Conservation (phyloP, 2,797 vertebrate species). For the Nannoperca australis region DNA sequence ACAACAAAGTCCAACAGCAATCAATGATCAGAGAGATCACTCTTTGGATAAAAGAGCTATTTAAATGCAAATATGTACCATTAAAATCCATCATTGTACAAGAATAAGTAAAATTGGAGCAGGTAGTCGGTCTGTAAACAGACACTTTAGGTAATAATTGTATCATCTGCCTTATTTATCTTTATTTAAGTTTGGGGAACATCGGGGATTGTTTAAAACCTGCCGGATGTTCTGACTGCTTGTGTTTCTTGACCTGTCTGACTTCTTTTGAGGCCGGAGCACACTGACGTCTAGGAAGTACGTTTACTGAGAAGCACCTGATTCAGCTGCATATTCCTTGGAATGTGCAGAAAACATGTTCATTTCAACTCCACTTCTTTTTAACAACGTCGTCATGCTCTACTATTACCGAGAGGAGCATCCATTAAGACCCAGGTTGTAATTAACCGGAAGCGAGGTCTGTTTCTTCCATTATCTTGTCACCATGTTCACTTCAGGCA, state of each 20-base stretch:
- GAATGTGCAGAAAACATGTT: too few species aligned
- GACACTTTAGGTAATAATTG: background rate
- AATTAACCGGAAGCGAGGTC: background rate
- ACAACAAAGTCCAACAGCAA: background rate
- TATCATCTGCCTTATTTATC: background rate
- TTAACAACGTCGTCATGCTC: background rate
- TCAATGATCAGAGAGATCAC: background rate
- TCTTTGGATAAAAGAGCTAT: too few species aligned
- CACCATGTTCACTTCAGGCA: conserved; percentile 82
- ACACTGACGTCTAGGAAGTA: too few species aligned
- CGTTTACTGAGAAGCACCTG: too few species aligned
- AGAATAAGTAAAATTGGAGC: too few species aligned
- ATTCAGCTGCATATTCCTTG: too few species aligned
- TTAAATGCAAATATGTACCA: too few species aligned
- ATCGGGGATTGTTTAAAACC: background rate
- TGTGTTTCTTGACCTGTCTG: background rate
- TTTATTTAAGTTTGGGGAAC: background rate
- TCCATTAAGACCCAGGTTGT: background rate
- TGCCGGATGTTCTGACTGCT: background rate
- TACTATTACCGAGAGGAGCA: background rate
- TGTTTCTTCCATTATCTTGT: conserved; percentile 58
- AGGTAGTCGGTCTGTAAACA: background rate
- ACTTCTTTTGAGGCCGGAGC: too few species aligned
- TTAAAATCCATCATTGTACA: too few species aligned
- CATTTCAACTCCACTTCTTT: background rate